These are phyloP conservation scores for Xylocampa areola DNA, from an alignment of 2,888 invertebrate genomes.

Conservation along the genomic window DNA sequence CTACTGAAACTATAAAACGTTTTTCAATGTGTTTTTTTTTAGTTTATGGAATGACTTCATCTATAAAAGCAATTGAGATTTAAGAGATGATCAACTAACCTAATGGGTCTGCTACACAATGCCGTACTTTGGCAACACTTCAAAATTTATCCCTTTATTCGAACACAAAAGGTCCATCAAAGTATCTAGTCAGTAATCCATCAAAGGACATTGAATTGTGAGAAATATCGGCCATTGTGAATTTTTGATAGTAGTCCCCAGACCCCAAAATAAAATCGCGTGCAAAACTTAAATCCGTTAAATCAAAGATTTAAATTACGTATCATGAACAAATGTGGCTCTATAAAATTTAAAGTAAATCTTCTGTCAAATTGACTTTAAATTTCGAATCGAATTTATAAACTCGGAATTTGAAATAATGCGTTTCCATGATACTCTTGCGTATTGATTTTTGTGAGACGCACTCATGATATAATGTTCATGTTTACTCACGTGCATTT, in stretches of 20 bases:
- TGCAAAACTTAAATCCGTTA: background rate
- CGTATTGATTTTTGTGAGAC: too few species aligned
- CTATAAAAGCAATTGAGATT: background rate
- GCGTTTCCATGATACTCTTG: too few species aligned
- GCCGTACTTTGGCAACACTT: slow-evolving; percentile 53
- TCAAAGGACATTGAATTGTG: slow-evolving; percentile 52
- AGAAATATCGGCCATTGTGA: slow-evolving; percentile 33
- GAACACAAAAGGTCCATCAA: slow-evolving; percentile 43
- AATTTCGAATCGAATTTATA: too few species aligned
- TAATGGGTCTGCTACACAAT: slow-evolving; percentile 31
- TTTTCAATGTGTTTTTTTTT: background rate
- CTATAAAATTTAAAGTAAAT: too few species aligned
- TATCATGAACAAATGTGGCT: background rate
- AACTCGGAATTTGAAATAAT: too few species aligned
- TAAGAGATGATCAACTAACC: slow-evolving; percentile 27
- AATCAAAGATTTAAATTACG: background rate
- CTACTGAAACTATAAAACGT: too few species aligned
- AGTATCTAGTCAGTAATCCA: slow-evolving; percentile 52
- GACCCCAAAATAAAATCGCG: slow-evolving; percentile 26
- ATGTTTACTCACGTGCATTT: too few species aligned
- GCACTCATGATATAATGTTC: too few species aligned
- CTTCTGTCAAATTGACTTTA: too few species aligned
- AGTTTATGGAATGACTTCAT: background rate
- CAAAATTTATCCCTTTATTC: slow-evolving; percentile 36
- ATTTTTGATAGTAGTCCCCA: slow-evolving; percentile 1